Evolutionary conservation across 2,888 invertebrate species (phyloP).

Genomic region (Endotricha flammealis): DNA sequence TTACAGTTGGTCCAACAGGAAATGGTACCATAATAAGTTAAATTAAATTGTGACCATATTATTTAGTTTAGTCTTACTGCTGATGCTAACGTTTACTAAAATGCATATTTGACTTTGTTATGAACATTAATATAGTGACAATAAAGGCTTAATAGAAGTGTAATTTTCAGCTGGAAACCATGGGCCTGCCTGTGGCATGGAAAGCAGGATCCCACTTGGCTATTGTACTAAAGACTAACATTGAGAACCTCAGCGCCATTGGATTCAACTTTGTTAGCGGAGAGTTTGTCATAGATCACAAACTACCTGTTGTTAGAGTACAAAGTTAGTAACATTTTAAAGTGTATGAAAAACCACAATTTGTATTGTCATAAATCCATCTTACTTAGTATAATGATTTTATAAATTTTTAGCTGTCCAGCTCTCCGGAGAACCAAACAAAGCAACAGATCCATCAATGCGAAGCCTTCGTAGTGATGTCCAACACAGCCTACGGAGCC

Average conservation of each 20-base stretch:
- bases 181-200: constrained; percentile 89
- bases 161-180: constrained; percentile 85
- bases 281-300: constrained; percentile 86
- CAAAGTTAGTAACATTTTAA: constrained; percentile 82
- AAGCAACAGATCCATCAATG: constrained; percentile 66
- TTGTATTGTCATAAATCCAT: background rate
- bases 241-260: constrained; percentile 85
- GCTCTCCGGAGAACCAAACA: constrained; percentile 65
- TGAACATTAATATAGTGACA: no score
- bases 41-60: no score
- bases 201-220: constrained; percentile 86
- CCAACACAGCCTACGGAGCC: constrained; percentile 49
- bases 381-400: background rate
- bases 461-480: constrained; percentile 62
- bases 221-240: constrained; percentile 86
- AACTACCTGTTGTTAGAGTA: constrained; percentile 84
- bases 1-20: no score
- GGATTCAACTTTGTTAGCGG: constrained; percentile 85
- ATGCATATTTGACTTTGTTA: no score
- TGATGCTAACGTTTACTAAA: no score
- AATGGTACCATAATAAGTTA: no score
- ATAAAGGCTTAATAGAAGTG: no score
- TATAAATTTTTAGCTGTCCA: constrained; percentile 52
- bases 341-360: no score
- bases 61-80: no score